Conservation (phyloP, 2,797 vertebrate species). For the Gadopsis marmoratus region DNA sequence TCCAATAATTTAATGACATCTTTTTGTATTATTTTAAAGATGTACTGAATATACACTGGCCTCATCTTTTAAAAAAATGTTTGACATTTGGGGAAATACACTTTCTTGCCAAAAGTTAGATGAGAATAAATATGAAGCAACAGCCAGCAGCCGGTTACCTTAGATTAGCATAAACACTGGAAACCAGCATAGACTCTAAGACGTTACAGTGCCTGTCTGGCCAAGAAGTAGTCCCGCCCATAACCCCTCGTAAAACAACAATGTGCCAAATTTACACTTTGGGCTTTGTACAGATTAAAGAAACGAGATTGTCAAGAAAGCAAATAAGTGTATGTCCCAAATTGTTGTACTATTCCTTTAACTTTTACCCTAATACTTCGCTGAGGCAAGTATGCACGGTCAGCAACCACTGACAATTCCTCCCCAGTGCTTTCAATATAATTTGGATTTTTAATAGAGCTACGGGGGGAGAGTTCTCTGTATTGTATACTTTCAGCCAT, state of each 20-base stretch:
- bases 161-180: slow-evolving; percentile 5
- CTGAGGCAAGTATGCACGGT: background rate
- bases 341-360: slow-evolving; percentile 1
- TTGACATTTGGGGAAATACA: background rate
- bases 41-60: background rate
- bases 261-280: background rate
- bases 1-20: background rate
- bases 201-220: background rate
- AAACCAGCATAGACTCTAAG: background rate
- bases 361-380: background rate
- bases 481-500: slow-evolving; percentile 18
- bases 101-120: background rate
- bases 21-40: background rate
- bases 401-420: slow-evolving; percentile 12
- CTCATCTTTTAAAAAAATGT: background rate
- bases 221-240: background rate
- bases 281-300: background rate
- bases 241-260: background rate
- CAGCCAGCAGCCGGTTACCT: slow-evolving; percentile 4
- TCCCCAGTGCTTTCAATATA: slow-evolving; percentile 1
- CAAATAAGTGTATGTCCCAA: background rate
- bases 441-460: slow-evolving; percentile 19
- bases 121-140: background rate
- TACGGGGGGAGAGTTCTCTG: background rate
- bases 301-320: background rate